Conservation (phyloP, 2,797 vertebrate genomes). For the Sardinella longiceps region DNA sequence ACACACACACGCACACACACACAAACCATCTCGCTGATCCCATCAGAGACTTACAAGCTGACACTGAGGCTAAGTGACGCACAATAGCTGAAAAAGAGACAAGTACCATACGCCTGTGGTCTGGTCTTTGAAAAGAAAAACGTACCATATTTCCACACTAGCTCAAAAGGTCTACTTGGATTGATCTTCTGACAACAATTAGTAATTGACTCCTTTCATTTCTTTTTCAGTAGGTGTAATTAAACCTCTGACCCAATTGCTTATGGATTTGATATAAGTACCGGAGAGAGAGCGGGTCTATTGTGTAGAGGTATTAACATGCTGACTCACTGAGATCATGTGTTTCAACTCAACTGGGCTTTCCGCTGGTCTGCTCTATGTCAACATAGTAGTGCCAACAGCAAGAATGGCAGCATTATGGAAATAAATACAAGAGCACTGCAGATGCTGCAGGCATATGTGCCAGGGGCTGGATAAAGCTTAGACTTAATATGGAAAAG, state of each 20-base stretch:
- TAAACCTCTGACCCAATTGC: too few species aligned
- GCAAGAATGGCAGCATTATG: too few species aligned
- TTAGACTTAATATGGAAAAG: not conserved
- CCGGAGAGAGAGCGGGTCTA: too few species aligned
- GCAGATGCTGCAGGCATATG: too few species aligned
- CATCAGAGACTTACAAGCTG: slow-evolving; percentile 3
- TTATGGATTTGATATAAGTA: too few species aligned
- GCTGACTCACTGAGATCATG: too few species aligned
- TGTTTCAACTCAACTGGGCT: too few species aligned
- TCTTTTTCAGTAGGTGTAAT: not conserved
- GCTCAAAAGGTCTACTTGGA: not conserved
- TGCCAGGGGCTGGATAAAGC: not conserved
- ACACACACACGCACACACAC: slow-evolving; percentile 4
- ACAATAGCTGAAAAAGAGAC: slow-evolving; percentile 9
- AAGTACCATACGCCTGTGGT: not conserved
- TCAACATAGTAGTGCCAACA: too few species aligned
- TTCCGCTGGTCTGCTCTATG: too few species aligned
- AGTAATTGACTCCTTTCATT: not conserved
- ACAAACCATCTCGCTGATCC: not conserved
- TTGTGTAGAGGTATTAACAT: too few species aligned
- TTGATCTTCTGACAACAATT: not conserved
- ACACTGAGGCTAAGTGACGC: slow-evolving; percentile 18
- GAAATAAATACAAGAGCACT: too few species aligned
- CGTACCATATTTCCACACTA: not conserved
- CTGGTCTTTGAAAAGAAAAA: not conserved